These are phyloP conservation scores for Dermatophagoides farinae DNA, from an alignment of 1,140 invertebrate genomes.

Conservation along the genomic window DNA sequence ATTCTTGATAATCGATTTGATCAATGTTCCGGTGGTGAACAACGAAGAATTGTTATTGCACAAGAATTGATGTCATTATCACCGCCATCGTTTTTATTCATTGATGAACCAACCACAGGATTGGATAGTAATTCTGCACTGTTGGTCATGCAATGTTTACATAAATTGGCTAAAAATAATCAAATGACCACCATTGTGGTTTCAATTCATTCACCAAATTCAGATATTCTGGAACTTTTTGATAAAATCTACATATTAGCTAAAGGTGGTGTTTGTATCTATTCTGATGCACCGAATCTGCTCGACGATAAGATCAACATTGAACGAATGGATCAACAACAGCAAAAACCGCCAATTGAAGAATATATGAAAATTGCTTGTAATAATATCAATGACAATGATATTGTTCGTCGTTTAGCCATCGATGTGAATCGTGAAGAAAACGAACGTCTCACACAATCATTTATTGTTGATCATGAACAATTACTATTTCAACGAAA, in stretches of 20 bases:
- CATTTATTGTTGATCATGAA: no score
- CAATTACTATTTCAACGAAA: not conserved
- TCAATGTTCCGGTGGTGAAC: conserved; percentile 56
- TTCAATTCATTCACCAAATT: not conserved
- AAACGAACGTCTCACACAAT: no score
- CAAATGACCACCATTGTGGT: not conserved
- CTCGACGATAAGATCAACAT: not conserved
- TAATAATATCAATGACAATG: not conserved
- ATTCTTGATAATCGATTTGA: not conserved
- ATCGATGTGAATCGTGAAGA: no score
- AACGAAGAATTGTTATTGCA: conserved; percentile 75
- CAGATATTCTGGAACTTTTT: not conserved
- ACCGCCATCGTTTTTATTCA: conserved; percentile 88
- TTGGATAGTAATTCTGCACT: conserved; percentile 1
- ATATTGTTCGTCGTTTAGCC: no score
- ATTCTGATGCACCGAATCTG: not conserved
- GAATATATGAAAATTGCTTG: not conserved
- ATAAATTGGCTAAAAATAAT: not conserved
- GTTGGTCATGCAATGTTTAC: conserved; percentile 1
- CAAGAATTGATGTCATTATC: conserved; percentile 58
- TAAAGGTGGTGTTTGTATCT: not conserved
- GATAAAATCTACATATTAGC: not conserved
- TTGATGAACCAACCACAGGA: conserved; percentile 25
- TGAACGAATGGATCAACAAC: no score
- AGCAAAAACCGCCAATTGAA: not conserved